Evolutionary conservation across 2,113 vertebrate genomes (phyloP), one percentile per base, ranked within the genome.

Genomic region (Callithrix jacchus): DNA sequence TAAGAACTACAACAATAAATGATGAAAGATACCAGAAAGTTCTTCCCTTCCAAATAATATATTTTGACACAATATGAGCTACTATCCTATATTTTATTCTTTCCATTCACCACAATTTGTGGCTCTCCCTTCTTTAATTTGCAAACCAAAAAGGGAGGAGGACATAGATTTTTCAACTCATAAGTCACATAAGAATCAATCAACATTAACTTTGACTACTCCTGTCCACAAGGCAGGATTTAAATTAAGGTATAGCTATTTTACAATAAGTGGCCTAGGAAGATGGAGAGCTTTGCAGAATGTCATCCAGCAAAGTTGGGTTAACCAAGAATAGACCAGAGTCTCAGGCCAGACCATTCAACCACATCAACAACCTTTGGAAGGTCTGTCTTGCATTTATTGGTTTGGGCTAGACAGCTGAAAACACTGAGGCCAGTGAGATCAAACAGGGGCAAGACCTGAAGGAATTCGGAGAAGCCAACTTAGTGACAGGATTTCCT

Each of bases 301-400:
- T 83, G 40, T 64, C 68, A 52, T n/a, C 54, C 40, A 86, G 77
- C 68, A 71, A 54, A 84, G 37, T n/a, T 58, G 93, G 58, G 35
- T 89, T 95, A 92, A 86, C 73, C 90, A 95, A 77, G 68, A 97
- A 97, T 40, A 97, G 90, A 74, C 52, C 6, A 13, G 58, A 74
- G 81, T 58, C 93, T 96, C 56, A 61, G n/a, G 71, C 81, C 97
- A 92, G 92, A 92, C 90, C 85, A 86, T 77, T 73, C 0, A 16
- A 85, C 95, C 93, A 94, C 97, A 96, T 93, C 93, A 91, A 52
- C 12, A 58, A 81, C 71, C 61, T 91, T 93, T 56, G 68, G 87
- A 94, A 89, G 68, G 16, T 77, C 79, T 87, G 80, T 80, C 80
- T 94, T 73, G 56, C 58, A 93, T 61, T 95, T 97, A 94, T n/a